Base-by-base conservation (phyloP, 1,140 invertebrate genomes). In the Drosophila burlai region DNA sequence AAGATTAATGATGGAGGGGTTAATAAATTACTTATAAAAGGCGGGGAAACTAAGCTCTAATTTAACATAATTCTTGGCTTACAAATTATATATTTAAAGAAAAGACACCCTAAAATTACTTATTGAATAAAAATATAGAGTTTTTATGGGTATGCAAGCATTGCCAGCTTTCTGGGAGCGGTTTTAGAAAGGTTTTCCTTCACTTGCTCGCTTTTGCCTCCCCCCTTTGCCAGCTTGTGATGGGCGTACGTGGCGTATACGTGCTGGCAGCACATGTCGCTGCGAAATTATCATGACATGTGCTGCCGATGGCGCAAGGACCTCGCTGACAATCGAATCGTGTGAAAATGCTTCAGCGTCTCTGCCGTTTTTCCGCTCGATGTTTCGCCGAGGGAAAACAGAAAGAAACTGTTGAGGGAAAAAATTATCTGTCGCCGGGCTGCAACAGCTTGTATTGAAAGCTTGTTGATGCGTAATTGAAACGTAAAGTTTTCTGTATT, bases 391-490 rank as follows among this genome's bases (percentile, higher is more conserved):
- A 29, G 46, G 40, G 16, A 26, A 47, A 42, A 36, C 18, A 36
- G 69, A 72, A 43, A 18, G 67, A 52, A 73, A 38, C 43, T 49
- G 64, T 50, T 52, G n/a, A 47, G 29, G 50, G 26, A 65, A 64
- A 75, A 87, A 78, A 81, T 83, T 89, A 89, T 89, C 85, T 89
- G 85, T 90, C 85, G 64, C 74, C 81, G 36, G 26, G n/a, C 40
- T 65, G 86, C 79, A 87, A 91, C 87, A 91, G 83, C 87, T 91
- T 89, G 89, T 87, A 91, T 83, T 91, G 87, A 91, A 89, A 85
- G 87, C 87, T 91, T 65, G 73, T 86, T 91, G 87, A 91, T 91
- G 87, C 78, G 87, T 91, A 91, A 91, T 91, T 91, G 87, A 91
- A 91, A 91, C 89, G 86, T 91, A 83, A 91, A 91, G 76, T 90